phyloP scores from a whole-genome alignment of 2,797 vertebrate genomes.

The Ispidina picta region DNA sequence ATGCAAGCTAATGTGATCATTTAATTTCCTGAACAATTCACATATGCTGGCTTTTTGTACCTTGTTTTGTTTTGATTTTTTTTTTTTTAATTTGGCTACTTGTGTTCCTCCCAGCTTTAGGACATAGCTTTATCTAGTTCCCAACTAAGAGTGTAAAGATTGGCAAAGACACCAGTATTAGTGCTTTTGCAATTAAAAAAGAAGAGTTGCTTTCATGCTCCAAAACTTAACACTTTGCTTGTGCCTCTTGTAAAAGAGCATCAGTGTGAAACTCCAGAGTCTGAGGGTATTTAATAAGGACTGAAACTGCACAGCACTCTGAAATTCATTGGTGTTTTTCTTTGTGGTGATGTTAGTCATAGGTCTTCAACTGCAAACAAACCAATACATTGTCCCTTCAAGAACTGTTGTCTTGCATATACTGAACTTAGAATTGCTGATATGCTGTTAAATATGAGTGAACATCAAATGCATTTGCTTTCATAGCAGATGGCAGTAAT shows the following conservation, averaged over 20 bases:
- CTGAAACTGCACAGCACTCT: background rate
- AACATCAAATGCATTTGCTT: background rate
- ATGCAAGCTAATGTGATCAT: background rate
- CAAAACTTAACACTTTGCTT: background rate
- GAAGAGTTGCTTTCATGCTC: background rate
- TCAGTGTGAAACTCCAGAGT: background rate
- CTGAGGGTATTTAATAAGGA: background rate
- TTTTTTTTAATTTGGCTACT: background rate
- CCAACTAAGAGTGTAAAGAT: background rate
- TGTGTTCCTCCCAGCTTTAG: background rate
- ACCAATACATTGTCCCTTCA: background rate
- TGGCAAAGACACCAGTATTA: background rate
- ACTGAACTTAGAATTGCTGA: background rate
- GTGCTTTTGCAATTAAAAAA: background rate
- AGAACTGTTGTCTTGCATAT: background rate
- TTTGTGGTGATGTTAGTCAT: background rate
- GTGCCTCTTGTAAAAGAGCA: background rate
- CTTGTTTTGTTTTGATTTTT: background rate
- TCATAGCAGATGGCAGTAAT: too few relatives aligned
- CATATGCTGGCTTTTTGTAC: fast-evolving
- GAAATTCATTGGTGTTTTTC: background rate
- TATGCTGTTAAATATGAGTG: too few relatives aligned
- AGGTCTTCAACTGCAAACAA: background rate
- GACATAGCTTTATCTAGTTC: background rate
- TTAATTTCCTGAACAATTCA: background rate